Evolutionary conservation across 2,113 vertebrate genomes (phyloP).

Genomic region (Hydrochoerus hydrochaeris): DNA sequence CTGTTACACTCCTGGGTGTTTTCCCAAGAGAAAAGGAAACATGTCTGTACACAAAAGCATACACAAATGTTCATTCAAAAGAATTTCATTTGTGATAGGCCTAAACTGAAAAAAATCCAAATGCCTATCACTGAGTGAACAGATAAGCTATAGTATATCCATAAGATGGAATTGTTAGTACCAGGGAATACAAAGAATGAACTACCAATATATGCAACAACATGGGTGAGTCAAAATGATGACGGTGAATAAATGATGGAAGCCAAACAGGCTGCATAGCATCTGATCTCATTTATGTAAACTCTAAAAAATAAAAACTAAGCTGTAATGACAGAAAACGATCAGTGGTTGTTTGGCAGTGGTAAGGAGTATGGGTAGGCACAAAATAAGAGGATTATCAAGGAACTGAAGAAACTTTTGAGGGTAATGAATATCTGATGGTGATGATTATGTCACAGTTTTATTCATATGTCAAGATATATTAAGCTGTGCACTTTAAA

Average conservation of each 20-base stretch:
- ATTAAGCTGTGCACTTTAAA: neutral
- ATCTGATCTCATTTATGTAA: neutral
- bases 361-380: neutral
- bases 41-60: neutral
- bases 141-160: neutral
- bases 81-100: neutral
- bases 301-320: neutral
- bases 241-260: neutral
- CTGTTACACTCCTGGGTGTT: neutral
- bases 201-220: neutral
- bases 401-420: neutral
- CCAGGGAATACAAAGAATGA: neutral
- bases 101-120: neutral
- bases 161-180: neutral
- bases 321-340: neutral
- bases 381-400: neutral
- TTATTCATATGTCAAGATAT: neutral
- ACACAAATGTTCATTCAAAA: neutral
- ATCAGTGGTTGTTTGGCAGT: neutral
- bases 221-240: neutral
- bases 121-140: neutral
- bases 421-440: neutral
- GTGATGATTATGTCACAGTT: neutral
- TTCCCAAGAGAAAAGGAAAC: neutral
- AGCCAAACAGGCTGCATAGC: neutral